Base-by-base conservation (phyloP, 2,797 vertebrate species). In the Glossophaga mutica region DNA sequence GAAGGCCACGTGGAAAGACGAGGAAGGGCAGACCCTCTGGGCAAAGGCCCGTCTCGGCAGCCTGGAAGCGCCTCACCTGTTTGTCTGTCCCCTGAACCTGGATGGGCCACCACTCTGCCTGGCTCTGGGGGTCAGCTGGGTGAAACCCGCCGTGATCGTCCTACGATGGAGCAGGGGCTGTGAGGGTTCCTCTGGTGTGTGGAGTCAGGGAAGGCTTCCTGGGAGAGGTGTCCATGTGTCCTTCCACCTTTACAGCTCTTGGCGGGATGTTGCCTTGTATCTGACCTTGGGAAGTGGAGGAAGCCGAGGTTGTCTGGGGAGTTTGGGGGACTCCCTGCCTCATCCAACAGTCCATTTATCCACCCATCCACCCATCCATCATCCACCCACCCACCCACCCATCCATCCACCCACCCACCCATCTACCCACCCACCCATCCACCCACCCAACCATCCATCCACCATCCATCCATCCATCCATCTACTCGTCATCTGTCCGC, bases 331-430 rank as follows among this genome's bases (percentile, higher is more conserved):
- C 10, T 34, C 29, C 14, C 26, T 9, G 34, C 48, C 9, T 46
- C 50, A 52, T 52, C 50, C 21, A 24, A 11, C 46, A 9, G 42
- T 9, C 22, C 59, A 21, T 34, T 14, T 48, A 44, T 7, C 22
- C 7, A 18, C 0, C 29, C 11, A 55, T 5, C 6, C 7, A 46
- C 0, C 9, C 6, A 70, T 1, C 2, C 8, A 24, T 2, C 32
- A 6, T 15, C 11, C 42, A n/a, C 0, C 9, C 29, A 37, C 0
- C 7, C n/a, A 22, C 46, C 73, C 29, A 74, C 8, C 15, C 21
- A 32, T 4, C 57, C 57, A 59, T 11, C 19, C 50, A 55, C 6
- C 52, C 10, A 14, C 29, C 55, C 22, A 9, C 9, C n/a, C 29
- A 39, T 6, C 21, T 19, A 39, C 18, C 12, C 26, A 52, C 2